Evolutionary conservation across 2,888 invertebrate genomes (phyloP), one percentile per base, ranked within the genome.

Genomic region (Agrilus biguttatus): DNA sequence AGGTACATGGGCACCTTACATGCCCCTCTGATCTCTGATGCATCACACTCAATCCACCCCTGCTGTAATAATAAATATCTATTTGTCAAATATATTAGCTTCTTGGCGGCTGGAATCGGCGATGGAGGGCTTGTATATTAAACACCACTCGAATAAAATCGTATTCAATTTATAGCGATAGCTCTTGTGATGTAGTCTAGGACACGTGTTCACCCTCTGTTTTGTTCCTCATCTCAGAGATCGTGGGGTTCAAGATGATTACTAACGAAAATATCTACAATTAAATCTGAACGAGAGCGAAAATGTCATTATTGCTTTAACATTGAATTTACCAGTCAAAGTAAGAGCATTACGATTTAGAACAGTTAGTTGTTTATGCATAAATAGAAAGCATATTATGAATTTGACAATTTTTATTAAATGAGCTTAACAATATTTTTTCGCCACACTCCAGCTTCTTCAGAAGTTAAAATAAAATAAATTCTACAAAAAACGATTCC

Each of bases 151-250:
- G 59, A 60, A 60, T 60, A 59, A 61, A 61, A 62, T 62, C 61
- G 58, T 57, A 58, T 60, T 57, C 61, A 61, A 61, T 61, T 62
- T 61, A 61, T 57, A 61, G 58, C 60, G 61, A 60, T 61, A 60
- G 55, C 60, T 57, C 61, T 57, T 54, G 48, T 46, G 52, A 52
- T 51, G 48, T 50, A 47, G 47, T 43, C 40, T 43, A 36, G 47
- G 45, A 39, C 45, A 40, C 45, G 46, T 49, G 45, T 39, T 41
- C 47, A 45, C 47, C 47, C 46, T 36, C 36, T 36, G 17, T 36
- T 36, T 36, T 13, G 36, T 36, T 14, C 36, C 36, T 7, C 14
- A 10, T 10, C 17, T 8, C 17, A 13, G 17, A 36, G 8, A 17
- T 10, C 17, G 13, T 36, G 36, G 17, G 14, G 17, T 36, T 36